These are phyloP conservation scores for Heliconius himera DNA, from an alignment of 1,140 invertebrate species.

Conservation along the genomic window DNA sequence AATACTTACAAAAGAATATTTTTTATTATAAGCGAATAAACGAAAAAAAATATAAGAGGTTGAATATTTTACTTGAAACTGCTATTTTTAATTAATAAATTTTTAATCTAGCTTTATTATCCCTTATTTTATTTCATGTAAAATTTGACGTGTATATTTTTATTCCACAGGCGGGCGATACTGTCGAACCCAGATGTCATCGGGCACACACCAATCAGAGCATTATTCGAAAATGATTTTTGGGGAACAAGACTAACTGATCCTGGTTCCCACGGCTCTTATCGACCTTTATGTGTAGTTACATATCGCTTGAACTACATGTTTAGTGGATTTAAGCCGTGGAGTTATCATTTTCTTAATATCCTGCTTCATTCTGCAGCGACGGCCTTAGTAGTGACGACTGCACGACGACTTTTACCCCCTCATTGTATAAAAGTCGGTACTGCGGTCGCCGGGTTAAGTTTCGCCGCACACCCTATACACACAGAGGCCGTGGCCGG, in stretches of 20 bases:
- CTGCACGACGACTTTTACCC: slow-evolving; percentile 85
- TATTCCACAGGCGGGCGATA: slow-evolving; percentile 91
- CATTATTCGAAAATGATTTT: slow-evolving; percentile 92
- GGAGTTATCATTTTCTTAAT: slow-evolving; percentile 96
- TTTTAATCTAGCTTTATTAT: too few relatives aligned
- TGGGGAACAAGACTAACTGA: slow-evolving; percentile 95
- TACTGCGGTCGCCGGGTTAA: slow-evolving; percentile 89
- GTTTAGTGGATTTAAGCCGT: slow-evolving; percentile 92
- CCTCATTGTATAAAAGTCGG: slow-evolving; percentile 83
- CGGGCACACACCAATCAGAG: slow-evolving; percentile 87
- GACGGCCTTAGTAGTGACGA: slow-evolving; percentile 89
- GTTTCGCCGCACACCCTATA: slow-evolving; percentile 97
- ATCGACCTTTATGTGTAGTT: slow-evolving; percentile 94
- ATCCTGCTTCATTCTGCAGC: slow-evolving; percentile 92
- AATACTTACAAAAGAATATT: too few relatives aligned
- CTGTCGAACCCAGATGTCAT: slow-evolving; percentile 93
- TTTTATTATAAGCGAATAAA: too few relatives aligned
- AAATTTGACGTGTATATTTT: slow-evolving; percentile 42
- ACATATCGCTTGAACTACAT: slow-evolving; percentile 96
- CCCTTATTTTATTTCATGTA: too few relatives aligned
- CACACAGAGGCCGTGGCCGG: slow-evolving; percentile 98
- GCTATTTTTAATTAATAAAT: too few relatives aligned
- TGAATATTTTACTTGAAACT: too few relatives aligned
- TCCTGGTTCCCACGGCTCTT: slow-evolving; percentile 95
- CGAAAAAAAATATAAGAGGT: too few relatives aligned